phyloP scores from a whole-genome alignment of 2,888 invertebrate species.

The Drosophila seclusa region DNA sequence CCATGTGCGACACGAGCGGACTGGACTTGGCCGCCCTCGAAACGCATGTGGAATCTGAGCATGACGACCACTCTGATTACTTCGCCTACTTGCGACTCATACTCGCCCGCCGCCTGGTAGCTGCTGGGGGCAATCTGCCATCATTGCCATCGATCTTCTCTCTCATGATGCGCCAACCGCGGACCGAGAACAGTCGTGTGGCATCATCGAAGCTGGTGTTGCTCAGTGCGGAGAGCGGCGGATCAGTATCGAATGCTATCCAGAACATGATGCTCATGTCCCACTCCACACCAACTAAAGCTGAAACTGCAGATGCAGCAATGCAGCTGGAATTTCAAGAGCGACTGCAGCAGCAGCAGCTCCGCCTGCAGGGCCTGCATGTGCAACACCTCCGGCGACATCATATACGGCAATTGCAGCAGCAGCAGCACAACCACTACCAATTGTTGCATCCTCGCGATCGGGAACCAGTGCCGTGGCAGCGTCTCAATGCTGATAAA shows the following conservation, averaged over 20 bases:
- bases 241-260: too few species aligned
- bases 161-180: too few species aligned
- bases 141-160: too few species aligned
- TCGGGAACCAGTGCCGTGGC: background rate
- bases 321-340: too few species aligned
- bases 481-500: background rate
- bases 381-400: background rate
- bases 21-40: background rate
- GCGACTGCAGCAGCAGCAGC: background rate
- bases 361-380: background rate
- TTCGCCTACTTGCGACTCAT: slow-evolving; percentile 16
- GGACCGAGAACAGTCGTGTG: too few species aligned
- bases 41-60: slow-evolving; percentile 27
- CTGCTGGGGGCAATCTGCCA: background rate
- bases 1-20: slow-evolving; percentile 24
- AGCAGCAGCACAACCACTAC: too few species aligned
- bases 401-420: background rate
- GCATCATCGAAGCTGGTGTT: too few species aligned
- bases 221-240: too few species aligned
- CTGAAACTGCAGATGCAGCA: background rate
- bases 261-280: too few species aligned
- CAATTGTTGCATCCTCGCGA: background rate
- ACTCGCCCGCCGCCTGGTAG: background rate
- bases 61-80: slow-evolving; percentile 37
- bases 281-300: too few species aligned